Evolutionary conservation across 2,113 vertebrate genomes (phyloP).

Genomic region (Oxyura jamaicensis): DNA sequence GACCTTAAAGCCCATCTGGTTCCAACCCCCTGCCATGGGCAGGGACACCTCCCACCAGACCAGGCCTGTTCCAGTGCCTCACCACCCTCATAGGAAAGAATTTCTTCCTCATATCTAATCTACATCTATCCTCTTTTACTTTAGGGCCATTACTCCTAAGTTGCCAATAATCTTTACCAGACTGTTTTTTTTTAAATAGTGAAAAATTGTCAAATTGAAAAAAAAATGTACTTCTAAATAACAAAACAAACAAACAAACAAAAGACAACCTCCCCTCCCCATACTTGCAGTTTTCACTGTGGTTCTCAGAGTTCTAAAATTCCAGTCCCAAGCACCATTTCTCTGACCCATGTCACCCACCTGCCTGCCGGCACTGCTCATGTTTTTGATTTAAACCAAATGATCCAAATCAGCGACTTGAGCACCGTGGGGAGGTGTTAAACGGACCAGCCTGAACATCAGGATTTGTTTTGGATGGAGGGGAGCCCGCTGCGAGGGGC

Average conservation of each 20-base stretch:
- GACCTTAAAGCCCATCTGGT: too few relatives aligned
- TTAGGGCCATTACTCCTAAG: too few relatives aligned
- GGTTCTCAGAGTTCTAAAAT: neutral
- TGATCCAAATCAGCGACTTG: neutral
- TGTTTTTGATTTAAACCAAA: neutral
- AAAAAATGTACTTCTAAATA: neutral
- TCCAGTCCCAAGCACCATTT: neutral
- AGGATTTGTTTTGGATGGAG: neutral
- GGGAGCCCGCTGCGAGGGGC: rapidly evolving
- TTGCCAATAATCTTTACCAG: neutral
- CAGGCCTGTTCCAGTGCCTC: too few relatives aligned
- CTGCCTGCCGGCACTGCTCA: neutral
- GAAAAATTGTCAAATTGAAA: neutral
- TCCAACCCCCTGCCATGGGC: too few relatives aligned
- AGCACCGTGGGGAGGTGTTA: neutral
- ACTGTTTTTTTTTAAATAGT: neutral
- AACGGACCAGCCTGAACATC: neutral
- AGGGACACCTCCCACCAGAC: too few relatives aligned
- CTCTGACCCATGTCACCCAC: neutral
- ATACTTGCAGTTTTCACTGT: neutral
- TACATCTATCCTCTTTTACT: too few relatives aligned
- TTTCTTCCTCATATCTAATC: too few relatives aligned
- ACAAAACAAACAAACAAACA: neutral
- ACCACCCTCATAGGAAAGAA: too few relatives aligned
- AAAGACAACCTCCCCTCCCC: too few relatives aligned